Percentiles rank a stretch among this genome's conserved stretches.
Conservation (phyloP, 2,888 invertebrate genomes). For the Drosophila pegasa region DNA sequence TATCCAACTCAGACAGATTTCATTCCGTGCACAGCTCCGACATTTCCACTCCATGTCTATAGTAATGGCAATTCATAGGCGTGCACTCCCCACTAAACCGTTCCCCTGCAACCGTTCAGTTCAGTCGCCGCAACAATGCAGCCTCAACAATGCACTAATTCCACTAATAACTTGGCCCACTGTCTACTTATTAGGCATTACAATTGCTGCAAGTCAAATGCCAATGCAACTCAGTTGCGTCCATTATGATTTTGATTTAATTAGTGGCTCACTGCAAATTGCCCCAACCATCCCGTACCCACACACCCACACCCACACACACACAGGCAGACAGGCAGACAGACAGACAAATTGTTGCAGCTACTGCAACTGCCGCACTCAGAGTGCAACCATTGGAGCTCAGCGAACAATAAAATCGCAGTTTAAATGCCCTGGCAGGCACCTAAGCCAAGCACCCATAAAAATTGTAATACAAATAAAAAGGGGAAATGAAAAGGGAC, state of each 20-base stretch:
- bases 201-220: neutral
- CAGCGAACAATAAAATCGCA: conserved; percentile 16
- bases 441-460: conserved; percentile 18
- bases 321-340: too few relatives aligned
- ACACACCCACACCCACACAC: neutral
- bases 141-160: too few relatives aligned
- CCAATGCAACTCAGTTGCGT: conserved; percentile 6
- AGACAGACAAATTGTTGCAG: conserved; percentile 7
- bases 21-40: neutral
- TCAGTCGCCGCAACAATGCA: neutral
- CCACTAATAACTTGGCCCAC: neutral
- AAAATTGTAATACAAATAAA: conserved; percentile 4
- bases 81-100: neutral
- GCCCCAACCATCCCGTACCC: neutral
- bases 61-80: neutral
- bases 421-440: conserved; percentile 39
- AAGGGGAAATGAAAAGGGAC: neutral
- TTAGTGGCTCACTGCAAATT: conserved; percentile 42
- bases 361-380: conserved; percentile 26
- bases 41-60: neutral
- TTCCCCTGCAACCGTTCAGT: neutral
- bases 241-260: conserved; percentile 51
- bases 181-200: neutral
- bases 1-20: neutral
- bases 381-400: neutral